phyloP scores from a whole-genome alignment of 1,140 invertebrate species.

The Hylaeus volcanicus region DNA sequence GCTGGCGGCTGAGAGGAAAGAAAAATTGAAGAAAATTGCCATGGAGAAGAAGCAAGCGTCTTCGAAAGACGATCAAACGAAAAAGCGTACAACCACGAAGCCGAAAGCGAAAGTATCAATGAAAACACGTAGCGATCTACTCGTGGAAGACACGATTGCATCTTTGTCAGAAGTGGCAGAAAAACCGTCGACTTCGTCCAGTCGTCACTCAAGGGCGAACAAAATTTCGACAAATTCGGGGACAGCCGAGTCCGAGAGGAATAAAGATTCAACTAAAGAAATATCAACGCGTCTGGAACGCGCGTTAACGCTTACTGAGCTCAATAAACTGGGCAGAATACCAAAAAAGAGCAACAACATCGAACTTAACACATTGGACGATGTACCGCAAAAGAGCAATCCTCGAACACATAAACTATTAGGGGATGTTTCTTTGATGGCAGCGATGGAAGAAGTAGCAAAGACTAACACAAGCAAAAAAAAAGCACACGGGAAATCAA shows the following conservation, averaged over 20 bases:
- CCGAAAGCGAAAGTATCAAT: conserved; percentile 61
- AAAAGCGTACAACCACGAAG: conserved; percentile 42
- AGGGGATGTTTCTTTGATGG: neutral
- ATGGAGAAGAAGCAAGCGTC: conserved; percentile 39
- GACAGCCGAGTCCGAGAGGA: neutral
- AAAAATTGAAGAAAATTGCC: conserved; percentile 62
- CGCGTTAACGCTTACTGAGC: neutral
- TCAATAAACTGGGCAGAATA: conserved; percentile 16
- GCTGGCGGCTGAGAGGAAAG: conserved; percentile 57
- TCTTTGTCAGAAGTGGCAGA: neutral
- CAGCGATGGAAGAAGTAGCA: neutral
- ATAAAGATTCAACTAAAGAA: neutral
- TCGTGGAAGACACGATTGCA: conserved; percentile 46
- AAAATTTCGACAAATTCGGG: too few relatives aligned
- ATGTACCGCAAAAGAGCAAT: neutral
- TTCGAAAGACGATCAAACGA: neutral
- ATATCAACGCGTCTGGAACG: neutral
- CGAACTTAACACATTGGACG: neutral
- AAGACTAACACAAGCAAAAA: neutral
- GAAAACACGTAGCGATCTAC: conserved; percentile 61
- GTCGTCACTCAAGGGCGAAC: neutral
- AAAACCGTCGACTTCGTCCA: neutral
- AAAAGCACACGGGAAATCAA: neutral
- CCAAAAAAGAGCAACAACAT: neutral
- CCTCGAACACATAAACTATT: too few relatives aligned